These are phyloP conservation scores for Cephus cinctus DNA, from an alignment of 1,140 invertebrate species.

Conservation along the genomic window DNA sequence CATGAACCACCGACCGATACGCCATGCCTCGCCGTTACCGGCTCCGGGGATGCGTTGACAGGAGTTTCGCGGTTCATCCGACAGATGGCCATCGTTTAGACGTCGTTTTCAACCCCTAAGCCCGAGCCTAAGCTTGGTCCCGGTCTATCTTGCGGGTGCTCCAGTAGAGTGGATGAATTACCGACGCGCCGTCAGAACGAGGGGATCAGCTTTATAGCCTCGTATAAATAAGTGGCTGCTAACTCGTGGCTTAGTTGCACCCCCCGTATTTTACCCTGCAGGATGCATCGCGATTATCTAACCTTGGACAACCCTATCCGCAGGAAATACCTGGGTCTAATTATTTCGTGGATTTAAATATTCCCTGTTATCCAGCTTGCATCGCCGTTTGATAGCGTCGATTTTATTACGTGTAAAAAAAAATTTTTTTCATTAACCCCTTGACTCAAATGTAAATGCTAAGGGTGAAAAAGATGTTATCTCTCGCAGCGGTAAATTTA, in stretches of 20 bases:
- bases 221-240: slow-evolving; percentile 30
- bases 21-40: slow-evolving; percentile 39
- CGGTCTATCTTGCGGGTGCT: slow-evolving; percentile 29
- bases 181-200: slow-evolving; percentile 39
- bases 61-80: slow-evolving; percentile 40
- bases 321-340: too few species aligned
- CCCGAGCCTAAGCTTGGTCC: slow-evolving; percentile 15
- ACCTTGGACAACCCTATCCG: too few species aligned
- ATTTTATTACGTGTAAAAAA: too few species aligned
- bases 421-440: too few species aligned
- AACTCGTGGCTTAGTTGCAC: slow-evolving; percentile 8
- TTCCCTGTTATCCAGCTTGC: too few species aligned
- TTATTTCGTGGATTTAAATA: too few species aligned
- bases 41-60: slow-evolving; percentile 37
- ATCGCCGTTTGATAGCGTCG: too few species aligned
- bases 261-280: not conserved
- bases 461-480: too few species aligned
- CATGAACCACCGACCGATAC: slow-evolving; percentile 52
- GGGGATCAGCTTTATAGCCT: slow-evolving; percentile 26
- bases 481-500: too few species aligned
- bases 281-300: not conserved
- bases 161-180: slow-evolving; percentile 46
- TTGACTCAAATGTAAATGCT: too few species aligned
- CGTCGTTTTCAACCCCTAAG: slow-evolving; percentile 49
- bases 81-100: slow-evolving; percentile 51